phyloP scores from a whole-genome alignment of 2,888 invertebrate genomes.

The Drosophila birchii region DNA sequence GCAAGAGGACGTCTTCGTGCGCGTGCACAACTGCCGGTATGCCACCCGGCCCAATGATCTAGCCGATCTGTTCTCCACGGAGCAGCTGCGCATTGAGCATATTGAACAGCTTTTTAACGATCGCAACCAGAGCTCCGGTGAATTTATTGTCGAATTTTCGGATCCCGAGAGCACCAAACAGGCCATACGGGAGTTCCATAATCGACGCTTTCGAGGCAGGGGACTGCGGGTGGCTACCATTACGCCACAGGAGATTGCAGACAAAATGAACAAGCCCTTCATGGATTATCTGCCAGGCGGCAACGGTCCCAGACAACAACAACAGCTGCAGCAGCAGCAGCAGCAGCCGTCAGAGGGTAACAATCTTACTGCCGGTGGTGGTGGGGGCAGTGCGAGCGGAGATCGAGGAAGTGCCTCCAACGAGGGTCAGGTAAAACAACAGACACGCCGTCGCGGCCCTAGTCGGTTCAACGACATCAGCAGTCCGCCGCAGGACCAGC shows the following conservation, averaged over 20 bases:
- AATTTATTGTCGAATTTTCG: slow-evolving; percentile 94
- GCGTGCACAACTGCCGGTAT: slow-evolving; percentile 90
- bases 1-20: slow-evolving; percentile 87
- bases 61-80: slow-evolving; percentile 91
- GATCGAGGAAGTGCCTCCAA: slow-evolving; percentile 7
- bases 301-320: slow-evolving; percentile 49
- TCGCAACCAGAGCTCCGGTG: slow-evolving; percentile 90
- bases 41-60: slow-evolving; percentile 92
- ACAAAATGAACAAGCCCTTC: slow-evolving; percentile 82
- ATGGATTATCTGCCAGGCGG: slow-evolving; percentile 81
- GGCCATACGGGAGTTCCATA: slow-evolving; percentile 77
- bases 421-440: slow-evolving; percentile 6
- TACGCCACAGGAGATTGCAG: slow-evolving; percentile 88
- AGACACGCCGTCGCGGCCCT: slow-evolving; percentile 65
- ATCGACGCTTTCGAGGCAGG: slow-evolving; percentile 85
- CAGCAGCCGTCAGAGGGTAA: slow-evolving; percentile 2
- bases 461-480: slow-evolving; percentile 62
- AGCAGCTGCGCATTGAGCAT: slow-evolving; percentile 90
- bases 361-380: neutral
- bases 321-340: neutral
- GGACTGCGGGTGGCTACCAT: slow-evolving; percentile 84
- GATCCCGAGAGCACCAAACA: slow-evolving; percentile 88
- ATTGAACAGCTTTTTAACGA: slow-evolving; percentile 91
- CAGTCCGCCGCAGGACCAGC: slow-evolving; percentile 12
- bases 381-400: slow-evolving; percentile 2